Evolutionary conservation across 2,113 vertebrate species (phyloP), one percentile per base, ranked within the genome.

Genomic region (Montifringilla adamsi): DNA sequence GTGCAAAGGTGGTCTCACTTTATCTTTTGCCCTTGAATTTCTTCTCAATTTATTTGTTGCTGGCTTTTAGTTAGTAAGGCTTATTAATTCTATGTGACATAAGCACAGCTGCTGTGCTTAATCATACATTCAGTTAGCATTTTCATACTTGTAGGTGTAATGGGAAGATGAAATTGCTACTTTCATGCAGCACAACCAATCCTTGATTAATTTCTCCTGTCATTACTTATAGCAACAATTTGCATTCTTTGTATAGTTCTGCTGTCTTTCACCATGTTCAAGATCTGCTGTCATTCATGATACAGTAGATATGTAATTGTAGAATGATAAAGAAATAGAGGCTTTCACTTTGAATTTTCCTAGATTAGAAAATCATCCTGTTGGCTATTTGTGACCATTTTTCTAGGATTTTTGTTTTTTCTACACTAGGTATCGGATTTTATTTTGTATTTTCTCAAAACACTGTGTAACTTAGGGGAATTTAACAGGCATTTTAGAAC

Each of bases 71-170:
- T 50, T 84, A 74, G 35, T 52, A 75, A 47, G 70, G 27, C 11
- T 68, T 93, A 46, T 84, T 89, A 89, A 81, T 90, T 84, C 43
- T 37, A 3, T 53, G 43, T 89, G 81, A 55, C 52, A 33, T 74
- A 81, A 78, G 69, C 53, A 87, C 0, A 2, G 35, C 82, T 78
- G 33, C 46, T 55, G 3, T 56, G 49, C 74, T 75, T 94, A 89
- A 84, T 89, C 87, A 72, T 84, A 44, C 73, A 75, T 83, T 84
- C 50, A 73, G 50, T 76, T 70, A 77, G 10, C 66, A 67, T 72
- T 85, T 72, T 78, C 56, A 24, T 96, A 64, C 66, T 87, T 87
- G 80, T 80, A 90, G 83, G 60, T 94, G 76, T 92, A 52, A 62
- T 5, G 1, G 41, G 74, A 91, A 91, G 43, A 84, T 83, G 63